Evolutionary conservation across 2,888 invertebrate genomes (phyloP), one percentile per base, ranked within the genome.

Genomic region (Acanthosepion pharaonis): DNA sequence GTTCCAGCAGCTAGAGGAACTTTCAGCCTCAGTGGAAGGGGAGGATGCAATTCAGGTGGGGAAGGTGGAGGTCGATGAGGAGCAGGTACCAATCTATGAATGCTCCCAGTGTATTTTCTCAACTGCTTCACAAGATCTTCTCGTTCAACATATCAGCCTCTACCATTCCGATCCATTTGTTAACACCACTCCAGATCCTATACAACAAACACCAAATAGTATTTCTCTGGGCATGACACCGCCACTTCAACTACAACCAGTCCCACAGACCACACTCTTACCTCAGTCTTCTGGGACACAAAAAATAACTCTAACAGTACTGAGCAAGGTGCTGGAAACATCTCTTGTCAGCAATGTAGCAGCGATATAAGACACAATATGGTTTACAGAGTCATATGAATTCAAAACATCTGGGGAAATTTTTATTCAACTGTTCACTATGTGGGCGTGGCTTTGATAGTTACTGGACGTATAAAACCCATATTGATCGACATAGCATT

Each of bases 341-440:
- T 92, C 42, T 48, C 92, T 28, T 92, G 92, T 51, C 92, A 49
- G 53, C 92, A 92, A 3, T 92, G 92, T 28, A 51, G 15, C 92
- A 92, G 25, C 92, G 53, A 15, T 92, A 92, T 23, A 51, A 51
- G 25, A 92, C 92, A 18, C 92, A 92, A 51, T 92, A 92, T 28
- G 92, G 92, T n/a, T 92, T 92, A 18, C 92, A 92, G 92, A 92
- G 92, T 49, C 92, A 92, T 8, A 92, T 92, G 92, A 92, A 92
- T 49, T 92, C 92, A 11, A 92, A 92, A 51, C 92, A 92, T 28
- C 28, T 49, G 28, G 92, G 92, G 18, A 92, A 92, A 49, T 92
- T 92, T 51, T 42, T 92, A 25, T 92, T 92, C 4, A 92, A 92
- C 51, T 92, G 92, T 42, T 92, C 92, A 49, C 28, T 92, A 28